Conservation (phyloP, 2,797 vertebrate genomes). For the Calcarius lapponicus region DNA sequence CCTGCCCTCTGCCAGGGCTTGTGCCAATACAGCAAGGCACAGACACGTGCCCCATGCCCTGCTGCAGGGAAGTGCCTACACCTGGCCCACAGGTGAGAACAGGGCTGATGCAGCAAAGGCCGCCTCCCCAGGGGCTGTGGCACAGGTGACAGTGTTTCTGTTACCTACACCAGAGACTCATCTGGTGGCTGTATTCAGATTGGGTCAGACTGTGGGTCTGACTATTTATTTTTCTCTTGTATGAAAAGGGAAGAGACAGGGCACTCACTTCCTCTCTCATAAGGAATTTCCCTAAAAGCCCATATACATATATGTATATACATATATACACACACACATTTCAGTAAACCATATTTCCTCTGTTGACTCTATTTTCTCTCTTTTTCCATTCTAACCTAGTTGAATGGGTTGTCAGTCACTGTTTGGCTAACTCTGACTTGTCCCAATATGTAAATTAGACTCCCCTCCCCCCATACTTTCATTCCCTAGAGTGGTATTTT, state of each 20-base stretch:
- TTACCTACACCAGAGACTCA: not conserved
- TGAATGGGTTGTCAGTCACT: not conserved
- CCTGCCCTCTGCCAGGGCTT: not conserved
- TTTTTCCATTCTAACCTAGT: not conserved
- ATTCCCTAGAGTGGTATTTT: not conserved
- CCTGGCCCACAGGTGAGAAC: not conserved
- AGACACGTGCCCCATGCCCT: fast-evolving
- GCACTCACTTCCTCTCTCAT: not conserved
- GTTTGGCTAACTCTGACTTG: not conserved
- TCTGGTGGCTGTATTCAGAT: not conserved
- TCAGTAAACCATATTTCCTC: not conserved
- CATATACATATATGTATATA: not conserved
- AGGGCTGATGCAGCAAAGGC: not conserved
- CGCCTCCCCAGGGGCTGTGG: not conserved
- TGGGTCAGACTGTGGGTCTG: not conserved
- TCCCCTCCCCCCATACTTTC: not conserved
- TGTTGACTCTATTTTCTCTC: not conserved
- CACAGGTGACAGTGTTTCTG: not conserved
- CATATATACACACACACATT: not conserved
- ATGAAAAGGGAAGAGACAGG: not conserved
- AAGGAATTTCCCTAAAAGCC: not conserved
- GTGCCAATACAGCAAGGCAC: not conserved
- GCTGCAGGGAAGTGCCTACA: not conserved
- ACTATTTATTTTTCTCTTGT: not conserved
- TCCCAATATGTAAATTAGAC: not conserved